Evolutionary conservation across 92 coral and sea anemone species (phyloP), one percentile per base, ranked within the genome.

Genomic region (Pocillopora grandis): DNA sequence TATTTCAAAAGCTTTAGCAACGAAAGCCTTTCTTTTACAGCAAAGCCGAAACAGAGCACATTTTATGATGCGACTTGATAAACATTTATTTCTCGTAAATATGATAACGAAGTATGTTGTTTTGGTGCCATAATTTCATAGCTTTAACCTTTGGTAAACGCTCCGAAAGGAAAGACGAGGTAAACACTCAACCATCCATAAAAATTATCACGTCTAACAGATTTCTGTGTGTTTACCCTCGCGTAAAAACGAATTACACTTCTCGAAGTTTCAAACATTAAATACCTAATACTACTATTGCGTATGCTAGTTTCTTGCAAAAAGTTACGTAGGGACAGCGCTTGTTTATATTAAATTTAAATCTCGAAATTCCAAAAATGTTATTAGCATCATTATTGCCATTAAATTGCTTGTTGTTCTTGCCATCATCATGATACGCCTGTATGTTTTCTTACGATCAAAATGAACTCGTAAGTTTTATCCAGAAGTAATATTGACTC

Each of bases 401-500:
- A 42, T 42, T 7, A 42, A 36, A 70, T 70, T 35, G 75, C 33
- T 71, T 1, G n/a, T 31, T 70, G n/a, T 57, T 80, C 58, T 33
- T 80, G 9, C 61, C 9, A 11, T 19, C 84, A 52, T 52, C 68
- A 67, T 33, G 84, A 58, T 19, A 65, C 66, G 33, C 36, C 76
- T 56, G 68, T 19, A 68, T 16, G 58, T 57, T 56, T 69, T 80
- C 76, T 66, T 76, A 58, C 85, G 83, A 67, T 79, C 31, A 80
- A 59, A 80, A 33, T 13, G 58, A 59, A 59, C 66, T 37, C 17
- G 14, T 33, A 35, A 58, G 7, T 9, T 57, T 69, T 35, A 35
- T 37, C 85, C 60, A 11, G 21, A 58, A 48, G 60, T 19, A 19
- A 70, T 81, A 81, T 71, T 71, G 85, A 71, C 85, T n/a, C 10